Base-by-base conservation (phyloP, 2,113 vertebrate species). In the Actenoides hombroni region DNA sequence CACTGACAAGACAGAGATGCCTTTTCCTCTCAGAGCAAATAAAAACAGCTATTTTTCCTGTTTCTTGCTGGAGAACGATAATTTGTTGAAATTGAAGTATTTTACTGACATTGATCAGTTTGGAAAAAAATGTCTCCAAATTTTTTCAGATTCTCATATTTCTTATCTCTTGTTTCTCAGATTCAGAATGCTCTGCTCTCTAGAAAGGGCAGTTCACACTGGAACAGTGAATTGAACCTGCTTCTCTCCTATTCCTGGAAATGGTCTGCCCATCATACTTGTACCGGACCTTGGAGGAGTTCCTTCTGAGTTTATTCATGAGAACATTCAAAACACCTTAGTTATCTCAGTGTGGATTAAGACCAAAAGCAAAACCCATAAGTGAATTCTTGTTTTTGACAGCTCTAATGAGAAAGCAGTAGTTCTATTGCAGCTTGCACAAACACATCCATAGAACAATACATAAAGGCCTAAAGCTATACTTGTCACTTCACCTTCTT, bases 371-470 rank as follows among this genome's bases (percentile, higher is more conserved):
- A 79, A 48, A 91, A 73, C 14, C 5, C 16, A 3, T 7, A 25
- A 48, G 9, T 3, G 31, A 78, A 49, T 25, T 33, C 11, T 8
- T 20, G 11, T 0, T 42, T 31, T 4, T 42, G 29, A 10, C 10
- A 80, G 37, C 18, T 80, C 2, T 53, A 40, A 29, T 1, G 74
- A 53, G 65, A 64, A 53, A 29, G 49, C 20, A 44, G 65, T 19
- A 7, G 15, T 46, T 54, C 29, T 33, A 13, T 10, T 76, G 46
- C 2, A 60, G 48, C 3, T 8, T 25, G 57, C 39, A 88, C 69
- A 28, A 25, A 37, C 57, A 20, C 44, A 19, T 46, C 57, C 48
- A 16, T 1, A 28, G 39, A 40, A 39, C 20, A 16, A 23, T 5
- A 48, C 25, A 53, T 24, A 88, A 46, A 33, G 5, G 5, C 6